phyloP scores from a whole-genome alignment of 2,888 invertebrate genomes.

The Orchesellides sinensis region DNA sequence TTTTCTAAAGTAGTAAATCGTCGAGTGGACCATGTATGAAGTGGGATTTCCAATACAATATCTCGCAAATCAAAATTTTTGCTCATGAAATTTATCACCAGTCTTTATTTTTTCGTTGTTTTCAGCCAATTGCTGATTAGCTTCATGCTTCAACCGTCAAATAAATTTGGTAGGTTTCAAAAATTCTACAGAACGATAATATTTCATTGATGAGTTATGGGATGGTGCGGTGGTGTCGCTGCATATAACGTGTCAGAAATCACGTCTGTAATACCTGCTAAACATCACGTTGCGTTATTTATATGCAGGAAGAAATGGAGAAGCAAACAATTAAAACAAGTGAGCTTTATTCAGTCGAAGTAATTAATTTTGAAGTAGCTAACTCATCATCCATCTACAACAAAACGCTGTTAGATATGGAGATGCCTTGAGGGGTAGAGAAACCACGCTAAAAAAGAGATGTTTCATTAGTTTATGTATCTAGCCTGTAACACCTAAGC shows the following conservation, averaged over 20 bases:
- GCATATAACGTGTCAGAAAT: conserved; percentile 46
- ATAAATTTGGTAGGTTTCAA: conserved; percentile 39
- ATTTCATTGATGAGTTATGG: conserved; percentile 51
- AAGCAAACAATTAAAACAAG: conserved; percentile 25
- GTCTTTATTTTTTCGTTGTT: neutral
- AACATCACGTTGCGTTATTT: conserved; percentile 31
- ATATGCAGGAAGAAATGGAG: neutral
- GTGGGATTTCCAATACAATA: conserved; percentile 19
- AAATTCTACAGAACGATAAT: conserved; percentile 33
- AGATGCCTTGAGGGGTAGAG: conserved; percentile 23
- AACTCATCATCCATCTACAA: conserved; percentile 10
- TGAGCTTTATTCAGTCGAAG: conserved; percentile 26
- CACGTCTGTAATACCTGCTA: conserved; percentile 10
- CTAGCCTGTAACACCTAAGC: conserved; percentile 4
- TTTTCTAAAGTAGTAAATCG: no score
- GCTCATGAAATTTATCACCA: conserved; percentile 12
- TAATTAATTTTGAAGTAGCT: conserved; percentile 44
- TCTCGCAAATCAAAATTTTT: conserved; percentile 18
- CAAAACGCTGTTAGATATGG: neutral
- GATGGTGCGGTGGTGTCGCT: conserved; percentile 49
- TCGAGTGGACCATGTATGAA: conserved; percentile 33
- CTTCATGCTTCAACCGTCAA: conserved; percentile 36
- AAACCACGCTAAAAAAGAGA: conserved; percentile 21
- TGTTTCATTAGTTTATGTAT: conserved; percentile 37
- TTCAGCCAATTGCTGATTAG: conserved; percentile 36